Evolutionary conservation across 35 echinoderm and acorn worm genomes (phyloP).

Genomic region (Strongylocentrotus purpuratus): DNA sequence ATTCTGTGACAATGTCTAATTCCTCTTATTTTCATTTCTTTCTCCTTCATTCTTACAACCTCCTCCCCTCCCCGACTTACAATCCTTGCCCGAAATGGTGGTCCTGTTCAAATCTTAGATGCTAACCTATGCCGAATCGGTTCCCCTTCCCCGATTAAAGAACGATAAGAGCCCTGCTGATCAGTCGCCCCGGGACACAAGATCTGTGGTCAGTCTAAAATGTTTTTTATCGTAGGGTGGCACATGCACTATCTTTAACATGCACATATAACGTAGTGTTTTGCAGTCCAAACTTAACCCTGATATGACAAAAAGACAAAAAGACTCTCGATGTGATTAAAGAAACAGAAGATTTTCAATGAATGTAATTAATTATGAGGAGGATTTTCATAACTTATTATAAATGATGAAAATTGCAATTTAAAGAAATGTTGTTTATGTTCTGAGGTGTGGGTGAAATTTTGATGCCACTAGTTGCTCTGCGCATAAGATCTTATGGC

Average conservation of each 20-base stretch:
- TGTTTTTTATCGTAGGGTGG: too few relatives aligned
- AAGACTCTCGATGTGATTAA: too few relatives aligned
- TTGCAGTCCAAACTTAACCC: not conserved
- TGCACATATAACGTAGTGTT: not conserved
- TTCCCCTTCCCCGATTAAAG: constrained; percentile 26
- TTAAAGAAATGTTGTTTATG: too few relatives aligned
- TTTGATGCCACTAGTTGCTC: too few relatives aligned
- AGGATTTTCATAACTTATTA: too few relatives aligned
- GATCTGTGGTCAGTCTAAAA: constrained; percentile 55
- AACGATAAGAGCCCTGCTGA: constrained; percentile 23
- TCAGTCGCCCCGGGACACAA: constrained; percentile 52
- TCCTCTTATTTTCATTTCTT: not conserved
- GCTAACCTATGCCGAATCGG: constrained; percentile 43
- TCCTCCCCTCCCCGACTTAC: not conserved
- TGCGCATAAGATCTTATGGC: too few relatives aligned
- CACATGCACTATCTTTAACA: not conserved
- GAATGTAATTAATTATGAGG: not conserved
- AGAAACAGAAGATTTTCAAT: not conserved
- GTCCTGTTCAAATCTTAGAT: not conserved
- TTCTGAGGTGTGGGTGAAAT: too few relatives aligned
- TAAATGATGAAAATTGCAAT: too few relatives aligned
- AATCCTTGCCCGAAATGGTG: not conserved
- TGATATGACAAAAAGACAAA: not conserved
- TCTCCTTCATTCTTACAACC: not conserved
- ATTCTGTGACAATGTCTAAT: not conserved